Evolutionary conservation across 2,888 invertebrate species (phyloP).

Genomic region (Toxonevra muliebris): DNA sequence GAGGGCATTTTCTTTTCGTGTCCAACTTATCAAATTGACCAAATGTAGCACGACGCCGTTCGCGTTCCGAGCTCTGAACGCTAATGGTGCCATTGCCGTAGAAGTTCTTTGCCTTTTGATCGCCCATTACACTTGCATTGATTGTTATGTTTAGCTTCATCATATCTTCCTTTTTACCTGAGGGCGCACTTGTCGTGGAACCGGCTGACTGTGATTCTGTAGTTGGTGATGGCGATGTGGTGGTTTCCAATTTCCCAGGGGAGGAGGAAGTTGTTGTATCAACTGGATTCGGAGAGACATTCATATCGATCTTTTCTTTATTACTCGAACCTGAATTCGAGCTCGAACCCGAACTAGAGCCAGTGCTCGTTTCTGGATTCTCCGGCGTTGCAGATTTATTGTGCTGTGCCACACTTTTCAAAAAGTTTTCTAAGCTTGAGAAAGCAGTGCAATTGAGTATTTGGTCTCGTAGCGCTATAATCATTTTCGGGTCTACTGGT

Average conservation of each 20-base stretch:
- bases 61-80: slow-evolving; percentile 40
- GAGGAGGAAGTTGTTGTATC: background rate
- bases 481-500: slow-evolving; percentile 2
- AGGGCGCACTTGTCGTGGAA: background rate
- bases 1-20: slow-evolving; percentile 10
- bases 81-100: slow-evolving; percentile 54
- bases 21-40: slow-evolving; percentile 10
- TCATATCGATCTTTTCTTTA: background rate
- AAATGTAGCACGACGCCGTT: slow-evolving; percentile 27
- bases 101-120: slow-evolving; percentile 47
- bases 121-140: slow-evolving; percentile 54
- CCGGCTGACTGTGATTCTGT: slow-evolving; percentile 5
- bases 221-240: background rate
- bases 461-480: slow-evolving; percentile 37
- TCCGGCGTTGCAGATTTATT: too few relatives aligned
- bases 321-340: background rate
- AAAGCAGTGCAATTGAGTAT: slow-evolving; percentile 43
- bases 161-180: background rate
- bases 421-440: slow-evolving; percentile 40
- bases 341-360: background rate
- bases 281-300: background rate
- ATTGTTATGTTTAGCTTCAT: slow-evolving; percentile 55
- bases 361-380: too few relatives aligned
- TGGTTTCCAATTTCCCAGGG: background rate
- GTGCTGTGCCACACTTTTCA: slow-evolving; percentile 32